Evolutionary conservation across 2,888 invertebrate genomes (phyloP).

Genomic region (Sympetrum striolatum): DNA sequence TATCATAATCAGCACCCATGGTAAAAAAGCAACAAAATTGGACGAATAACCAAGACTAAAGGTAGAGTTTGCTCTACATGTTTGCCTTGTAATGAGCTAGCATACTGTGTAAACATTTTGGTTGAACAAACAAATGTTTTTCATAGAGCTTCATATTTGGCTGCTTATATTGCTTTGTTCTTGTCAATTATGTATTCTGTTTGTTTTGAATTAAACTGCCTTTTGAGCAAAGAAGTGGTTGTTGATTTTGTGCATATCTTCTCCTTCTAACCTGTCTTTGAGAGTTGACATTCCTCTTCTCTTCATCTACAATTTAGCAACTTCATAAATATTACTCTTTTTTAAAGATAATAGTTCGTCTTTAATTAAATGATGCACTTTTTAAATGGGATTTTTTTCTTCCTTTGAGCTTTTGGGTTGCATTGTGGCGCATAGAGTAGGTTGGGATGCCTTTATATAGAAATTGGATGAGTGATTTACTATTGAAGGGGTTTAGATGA

Average conservation of each 20-base stretch:
- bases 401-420: background rate
- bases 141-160: constrained; percentile 1
- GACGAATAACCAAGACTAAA: background rate
- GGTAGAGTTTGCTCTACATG: background rate
- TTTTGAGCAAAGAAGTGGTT: background rate
- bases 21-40: background rate
- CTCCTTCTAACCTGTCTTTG: background rate
- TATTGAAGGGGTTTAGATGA: too few relatives aligned
- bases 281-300: background rate
- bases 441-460: background rate
- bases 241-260: background rate
- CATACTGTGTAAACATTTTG: background rate
- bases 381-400: background rate
- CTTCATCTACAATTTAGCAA: background rate
- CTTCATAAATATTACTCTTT: background rate
- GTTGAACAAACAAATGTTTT: background rate
- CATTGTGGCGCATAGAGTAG: background rate
- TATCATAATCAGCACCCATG: background rate
- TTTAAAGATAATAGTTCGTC: background rate
- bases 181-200: background rate
- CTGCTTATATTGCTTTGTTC: constrained; percentile 6
- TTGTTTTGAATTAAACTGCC: constrained; percentile 22
- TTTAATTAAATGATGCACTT: background rate
- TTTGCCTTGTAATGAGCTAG: background rate
- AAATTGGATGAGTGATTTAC: too few relatives aligned